A percentile compares a stretch with the other conserved stretches of the same genome.
Conservation (phyloP, 2,888 invertebrate species). For the Pachliopta kotzebuea region DNA sequence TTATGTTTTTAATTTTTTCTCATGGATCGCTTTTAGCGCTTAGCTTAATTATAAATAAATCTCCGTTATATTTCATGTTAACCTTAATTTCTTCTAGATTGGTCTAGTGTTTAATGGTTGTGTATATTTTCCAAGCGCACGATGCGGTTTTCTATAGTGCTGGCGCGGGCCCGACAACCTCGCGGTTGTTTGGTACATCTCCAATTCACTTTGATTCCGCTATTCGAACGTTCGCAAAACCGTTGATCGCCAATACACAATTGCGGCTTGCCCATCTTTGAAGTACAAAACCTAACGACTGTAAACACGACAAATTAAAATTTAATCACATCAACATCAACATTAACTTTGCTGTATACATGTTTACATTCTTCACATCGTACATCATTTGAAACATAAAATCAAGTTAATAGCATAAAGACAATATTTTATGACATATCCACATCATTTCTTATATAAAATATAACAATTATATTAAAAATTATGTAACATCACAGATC, state of each 20-base stretch:
- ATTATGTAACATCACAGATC: too few species aligned
- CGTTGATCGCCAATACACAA: constrained; percentile 34
- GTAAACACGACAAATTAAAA: constrained; percentile 1
- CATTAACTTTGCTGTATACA: background rate
- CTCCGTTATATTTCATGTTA: background rate
- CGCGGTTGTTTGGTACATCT: constrained; percentile 42
- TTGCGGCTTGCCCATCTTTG: constrained; percentile 34
- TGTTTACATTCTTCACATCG: too few species aligned
- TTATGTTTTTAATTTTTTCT: background rate
- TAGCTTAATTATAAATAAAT: background rate
- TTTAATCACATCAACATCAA: background rate
- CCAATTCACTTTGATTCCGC: constrained; percentile 34
- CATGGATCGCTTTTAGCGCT: background rate
- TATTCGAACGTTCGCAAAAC: constrained; percentile 31
- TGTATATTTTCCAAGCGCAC: constrained; percentile 29
- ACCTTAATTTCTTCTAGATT: too few species aligned
- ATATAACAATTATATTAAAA: too few species aligned
- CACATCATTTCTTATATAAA: too few species aligned
- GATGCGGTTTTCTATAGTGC: constrained; percentile 34
- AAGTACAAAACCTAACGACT: constrained; percentile 29
- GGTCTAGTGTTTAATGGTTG: constrained; percentile 12
- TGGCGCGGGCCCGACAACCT: constrained; percentile 42
- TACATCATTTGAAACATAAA: too few species aligned
- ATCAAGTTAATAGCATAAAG: too few species aligned
- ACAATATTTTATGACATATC: too few species aligned